Evolutionary conservation across 2,797 vertebrate genomes (phyloP).

Genomic region (Chiloscyllium punctatum): DNA sequence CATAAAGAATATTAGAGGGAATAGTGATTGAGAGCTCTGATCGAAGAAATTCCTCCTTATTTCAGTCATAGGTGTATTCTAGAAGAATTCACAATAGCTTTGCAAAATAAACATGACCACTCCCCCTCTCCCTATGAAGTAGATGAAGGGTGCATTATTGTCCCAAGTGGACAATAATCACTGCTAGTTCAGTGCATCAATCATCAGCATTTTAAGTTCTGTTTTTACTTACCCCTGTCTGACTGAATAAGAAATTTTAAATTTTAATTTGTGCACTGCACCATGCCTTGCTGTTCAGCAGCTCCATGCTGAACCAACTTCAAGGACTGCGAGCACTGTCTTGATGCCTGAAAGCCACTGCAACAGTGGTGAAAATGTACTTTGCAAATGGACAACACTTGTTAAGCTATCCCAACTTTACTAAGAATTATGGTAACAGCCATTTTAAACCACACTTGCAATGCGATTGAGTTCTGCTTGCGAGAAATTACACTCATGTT

Average conservation of each 20-base stretch:
- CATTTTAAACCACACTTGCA: no score
- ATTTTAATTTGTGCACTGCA: not conserved
- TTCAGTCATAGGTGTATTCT: not conserved
- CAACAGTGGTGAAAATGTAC: not conserved
- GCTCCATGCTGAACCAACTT: not conserved
- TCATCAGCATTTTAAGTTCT: not conserved
- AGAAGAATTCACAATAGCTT: not conserved
- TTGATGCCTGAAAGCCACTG: not conserved
- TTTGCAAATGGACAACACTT: no score
- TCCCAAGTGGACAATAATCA: not conserved
- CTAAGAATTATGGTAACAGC: no score
- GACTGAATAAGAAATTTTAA: not conserved
- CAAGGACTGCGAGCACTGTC: not conserved
- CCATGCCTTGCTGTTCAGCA: not conserved
- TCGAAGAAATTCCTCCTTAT: no score
- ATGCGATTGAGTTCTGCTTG: no score
- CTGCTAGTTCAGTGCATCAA: not conserved
- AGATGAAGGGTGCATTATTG: not conserved
- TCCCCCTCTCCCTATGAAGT: not conserved
- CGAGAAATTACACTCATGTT: no score
- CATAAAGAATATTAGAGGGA: no score
- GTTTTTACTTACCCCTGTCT: not conserved
- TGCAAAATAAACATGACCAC: not conserved
- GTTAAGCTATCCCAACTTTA: no score
- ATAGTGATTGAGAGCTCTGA: no score